These are phyloP conservation scores for Myrmecophaga tridactyla DNA, from an alignment of 2,113 vertebrate genomes.

Conservation along the genomic window DNA sequence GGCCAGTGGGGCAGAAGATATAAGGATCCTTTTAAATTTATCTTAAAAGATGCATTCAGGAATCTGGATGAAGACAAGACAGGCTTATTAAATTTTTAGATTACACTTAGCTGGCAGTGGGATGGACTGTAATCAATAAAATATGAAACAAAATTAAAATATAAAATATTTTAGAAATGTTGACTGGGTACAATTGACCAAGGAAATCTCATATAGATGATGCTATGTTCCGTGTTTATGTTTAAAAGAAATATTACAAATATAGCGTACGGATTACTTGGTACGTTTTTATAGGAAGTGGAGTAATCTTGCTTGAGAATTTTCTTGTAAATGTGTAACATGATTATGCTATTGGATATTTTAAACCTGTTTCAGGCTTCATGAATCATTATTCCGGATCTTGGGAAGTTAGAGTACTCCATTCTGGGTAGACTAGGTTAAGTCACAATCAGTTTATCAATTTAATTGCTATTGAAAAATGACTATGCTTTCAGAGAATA, in stretches of 20 bases:
- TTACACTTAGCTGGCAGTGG: not conserved
- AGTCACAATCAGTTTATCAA: not conserved
- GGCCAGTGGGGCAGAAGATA: not conserved
- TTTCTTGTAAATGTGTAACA: not conserved
- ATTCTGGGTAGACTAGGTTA: not conserved
- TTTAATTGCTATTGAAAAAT: not conserved
- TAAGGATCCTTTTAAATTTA: not conserved
- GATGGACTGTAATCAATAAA: not conserved
- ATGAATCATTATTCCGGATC: not conserved
- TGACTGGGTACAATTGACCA: not conserved
- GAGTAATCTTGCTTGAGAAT: not conserved
- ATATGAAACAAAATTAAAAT: no score
- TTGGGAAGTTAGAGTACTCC: not conserved
- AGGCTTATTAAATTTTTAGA: not conserved
- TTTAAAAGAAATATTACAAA: not conserved
- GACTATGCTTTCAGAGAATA: not conserved
- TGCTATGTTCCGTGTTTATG: not conserved
- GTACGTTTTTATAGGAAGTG: not conserved
- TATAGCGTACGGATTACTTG: not conserved
- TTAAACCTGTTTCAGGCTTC: not conserved
- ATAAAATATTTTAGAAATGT: not conserved
- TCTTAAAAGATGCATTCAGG: not conserved
- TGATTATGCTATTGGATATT: not conserved
- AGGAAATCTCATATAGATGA: not conserved
- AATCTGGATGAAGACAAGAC: not conserved